Base-by-base conservation (phyloP, 2,888 invertebrate genomes). In the Platycheirus albimanus region DNA sequence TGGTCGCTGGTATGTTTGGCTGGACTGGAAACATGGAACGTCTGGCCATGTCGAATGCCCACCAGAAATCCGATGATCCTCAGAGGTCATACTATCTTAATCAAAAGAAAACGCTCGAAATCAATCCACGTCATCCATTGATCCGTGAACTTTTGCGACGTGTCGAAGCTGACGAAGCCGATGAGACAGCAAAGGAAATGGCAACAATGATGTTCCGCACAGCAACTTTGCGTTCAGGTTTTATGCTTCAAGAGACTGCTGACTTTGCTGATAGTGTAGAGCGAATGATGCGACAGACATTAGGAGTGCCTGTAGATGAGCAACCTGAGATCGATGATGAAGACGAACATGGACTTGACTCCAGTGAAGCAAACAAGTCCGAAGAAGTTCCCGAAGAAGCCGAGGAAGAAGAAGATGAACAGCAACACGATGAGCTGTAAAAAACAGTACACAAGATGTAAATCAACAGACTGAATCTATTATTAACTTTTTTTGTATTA, bases 21-120 rank as follows among this genome's bases (percentile, higher is more conserved):
- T 99, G 99, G 99, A 98, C 99, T 87, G 99, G 99, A 87, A 99
- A 99, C 91, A 99, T 99, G 99, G 99, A 99, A 92, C 94, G 99
- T 58, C 94, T 99, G 85, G 98, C 99, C 84, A 92, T 96, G 85
- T 96, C 96, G 52, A 99, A 99, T 92, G 98, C 99, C 13, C 99
- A 99, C 91, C 98, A 98, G 91, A 99, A 99, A 90, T 91, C 95
- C 3, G 96, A 98, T 89, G 98, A 98, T 92, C 95, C 97, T 36
- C 96, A 97, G 89, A 95, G 97, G 88, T 93, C 94, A 87, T 92
- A 97, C 90, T 97, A 98, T 90, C 92, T 98, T 49, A 95, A 94
- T 88, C 98, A 98, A 91, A 99, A 97, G 94, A 99, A 99, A 92
- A 96, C 96, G 58, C 92, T 99, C 86, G 99, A 99, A 93, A 95